Percentiles rank a stretch among this genome's conserved stretches.
These are phyloP conservation scores for Hyles vespertilio DNA, from an alignment of 1,140 invertebrate species.

Conservation along the genomic window DNA sequence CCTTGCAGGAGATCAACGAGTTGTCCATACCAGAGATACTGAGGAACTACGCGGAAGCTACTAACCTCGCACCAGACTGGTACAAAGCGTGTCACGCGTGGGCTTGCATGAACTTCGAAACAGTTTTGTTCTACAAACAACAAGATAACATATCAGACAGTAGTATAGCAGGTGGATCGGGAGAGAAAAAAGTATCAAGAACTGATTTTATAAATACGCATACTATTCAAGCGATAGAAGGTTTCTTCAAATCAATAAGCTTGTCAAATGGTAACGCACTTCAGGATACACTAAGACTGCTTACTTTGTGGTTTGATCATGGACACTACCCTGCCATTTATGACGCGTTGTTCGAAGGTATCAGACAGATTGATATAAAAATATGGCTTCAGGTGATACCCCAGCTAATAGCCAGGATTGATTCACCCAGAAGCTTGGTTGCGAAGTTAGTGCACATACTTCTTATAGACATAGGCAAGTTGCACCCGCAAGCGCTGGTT, in stretches of 20 bases:
- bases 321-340: constrained; percentile 95
- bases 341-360: constrained; percentile 93
- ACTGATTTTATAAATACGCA: constrained; percentile 84
- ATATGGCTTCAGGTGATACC: constrained; percentile 99
- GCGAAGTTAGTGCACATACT: constrained; percentile 94
- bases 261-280: constrained; percentile 94
- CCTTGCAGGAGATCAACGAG: constrained; percentile 87
- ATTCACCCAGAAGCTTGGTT: constrained; percentile 92
- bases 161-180: constrained; percentile 45
- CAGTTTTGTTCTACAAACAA: constrained; percentile 93
- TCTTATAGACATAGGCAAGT: constrained; percentile 95
- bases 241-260: constrained; percentile 97
- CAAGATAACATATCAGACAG: constrained; percentile 65
- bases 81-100: constrained; percentile 99
- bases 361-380: constrained; percentile 95
- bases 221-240: constrained; percentile 95
- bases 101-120: constrained; percentile 98
- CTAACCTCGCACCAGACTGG: constrained; percentile 91
- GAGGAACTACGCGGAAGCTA: constrained; percentile 91
- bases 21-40: constrained; percentile 89
- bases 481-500: constrained; percentile 93
- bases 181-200: constrained; percentile 54
- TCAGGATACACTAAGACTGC: constrained; percentile 95
- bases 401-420: constrained; percentile 98
- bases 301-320: constrained; percentile 97